Evolutionary conservation across 2,113 vertebrate genomes (phyloP).

Genomic region (Dasyprocta punctata): DNA sequence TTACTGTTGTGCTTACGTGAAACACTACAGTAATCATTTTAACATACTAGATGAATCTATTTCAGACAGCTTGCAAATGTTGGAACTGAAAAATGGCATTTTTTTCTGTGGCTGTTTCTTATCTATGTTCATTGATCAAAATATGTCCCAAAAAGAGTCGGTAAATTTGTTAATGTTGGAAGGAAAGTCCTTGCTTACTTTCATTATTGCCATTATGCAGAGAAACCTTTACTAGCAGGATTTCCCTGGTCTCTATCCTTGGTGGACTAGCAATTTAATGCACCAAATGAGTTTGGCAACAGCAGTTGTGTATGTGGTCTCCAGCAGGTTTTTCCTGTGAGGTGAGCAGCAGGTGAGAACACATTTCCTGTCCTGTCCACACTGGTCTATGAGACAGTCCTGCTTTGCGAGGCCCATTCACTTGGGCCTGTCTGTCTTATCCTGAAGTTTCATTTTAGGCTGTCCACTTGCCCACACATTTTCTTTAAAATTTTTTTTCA

Average conservation of each 20-base stretch:
- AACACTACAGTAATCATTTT: neutral
- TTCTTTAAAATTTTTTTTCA: no score
- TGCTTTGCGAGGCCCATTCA: neutral
- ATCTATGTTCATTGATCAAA: neutral
- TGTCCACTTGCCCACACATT: no score
- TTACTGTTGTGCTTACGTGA: neutral
- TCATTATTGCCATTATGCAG: neutral
- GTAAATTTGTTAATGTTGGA: neutral
- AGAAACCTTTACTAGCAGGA: neutral
- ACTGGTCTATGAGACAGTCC: neutral
- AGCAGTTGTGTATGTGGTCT: neutral
- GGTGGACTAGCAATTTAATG: neutral
- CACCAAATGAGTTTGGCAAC: neutral
- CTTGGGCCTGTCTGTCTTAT: neutral
- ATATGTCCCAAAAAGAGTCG: neutral
- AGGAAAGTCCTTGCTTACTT: neutral
- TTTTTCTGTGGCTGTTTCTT: neutral
- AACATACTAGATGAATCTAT: neutral
- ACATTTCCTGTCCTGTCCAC: neutral
- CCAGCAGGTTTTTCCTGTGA: neutral
- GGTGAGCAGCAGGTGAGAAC: neutral
- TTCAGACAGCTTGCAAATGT: neutral
- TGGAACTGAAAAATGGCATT: neutral
- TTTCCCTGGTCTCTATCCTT: neutral
- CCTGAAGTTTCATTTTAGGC: neutral